Evolutionary conservation across 2,797 vertebrate species (phyloP), one percentile per base, ranked within the genome.

Genomic region (Danio tinwini): DNA sequence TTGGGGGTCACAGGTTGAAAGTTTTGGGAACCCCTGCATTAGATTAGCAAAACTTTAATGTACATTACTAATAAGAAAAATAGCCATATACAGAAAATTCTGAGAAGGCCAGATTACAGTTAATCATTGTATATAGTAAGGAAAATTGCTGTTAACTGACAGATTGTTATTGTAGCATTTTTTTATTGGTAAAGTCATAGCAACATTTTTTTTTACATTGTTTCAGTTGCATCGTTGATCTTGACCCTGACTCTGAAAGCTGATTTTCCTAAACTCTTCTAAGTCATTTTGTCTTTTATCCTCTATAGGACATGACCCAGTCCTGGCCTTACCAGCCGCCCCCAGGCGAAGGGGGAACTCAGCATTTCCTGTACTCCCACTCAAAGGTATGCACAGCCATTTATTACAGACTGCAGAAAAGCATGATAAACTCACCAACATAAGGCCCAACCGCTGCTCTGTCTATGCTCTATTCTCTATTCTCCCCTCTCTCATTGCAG

Each of bases 261-360:
- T 5, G 10, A 73, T 82, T 47, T 80, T 72, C 44, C 44, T 78
- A 82, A 81, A 67, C 63, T 80, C 29, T 29, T 29, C 83, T 78
- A 73, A 67, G 69, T 88, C 81, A 88, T 58, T 78, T 40, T 80
- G 78, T 77, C 70, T 42, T 86, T 53, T 92, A 50, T 89, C 78
- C 87, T 90, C 85, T 84, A 71, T 91, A 98, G 97, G 96, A 97
- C 91, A 98, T 98, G 96, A 98, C 96, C 90, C 95, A 96, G 91
- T 95, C 94, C 81, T 97, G 96, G 96, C 93, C 94, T 82, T 95
- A 94, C 85, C 93, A 96, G 90, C 94, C 95, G 82, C 92, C 95
- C 81, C 94, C 96, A 83, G 92, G 92, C 84, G 96, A 95, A 87
- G 94, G 93, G 85, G 94, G 95, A 88, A 88, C 91, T 67, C 95